Base-by-base conservation (phyloP, 2,888 invertebrate genomes). In the Aphodius granarius region DNA sequence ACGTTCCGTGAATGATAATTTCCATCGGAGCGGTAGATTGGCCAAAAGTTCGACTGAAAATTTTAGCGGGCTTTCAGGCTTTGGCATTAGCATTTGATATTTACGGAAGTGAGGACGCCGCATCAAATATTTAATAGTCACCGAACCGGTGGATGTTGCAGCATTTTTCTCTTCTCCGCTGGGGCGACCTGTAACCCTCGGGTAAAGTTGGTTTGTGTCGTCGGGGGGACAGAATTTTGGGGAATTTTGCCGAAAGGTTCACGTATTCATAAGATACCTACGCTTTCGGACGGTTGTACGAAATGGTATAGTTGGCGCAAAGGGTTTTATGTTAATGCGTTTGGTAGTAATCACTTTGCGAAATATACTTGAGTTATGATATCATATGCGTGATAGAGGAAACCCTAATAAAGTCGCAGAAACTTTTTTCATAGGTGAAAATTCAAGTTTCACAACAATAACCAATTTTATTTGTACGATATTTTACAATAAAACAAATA, bases 351-450 rank as follows among this genome's bases (percentile, higher is more conserved):
- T 21, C 22, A 19, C n/a, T 68, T 21, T 68, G 68, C 68, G 19
- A 68, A 68, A 21, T 68, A 19, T 68, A 68, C 68, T 68, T 43
- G 43, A 43, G 43, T 21, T 22, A 5, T n/a, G 68, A 68, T 21
- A 68, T 65, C 65, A 65, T 65, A 2, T 65, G 13, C n/a, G n/a
- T n/a, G n/a, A n/a, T n/a, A n/a, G n/a, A n/a, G n/a, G n/a, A n/a
- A n/a, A n/a, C n/a, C n/a, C n/a, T n/a, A n/a, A n/a, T n/a, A n/a
- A n/a, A n/a, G n/a, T n/a, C n/a, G n/a, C n/a, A n/a, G n/a, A n/a
- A n/a, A n/a, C n/a, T n/a, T n/a, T n/a, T n/a, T n/a, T n/a, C n/a
- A n/a, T n/a, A n/a, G n/a, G n/a, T n/a, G n/a, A n/a, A n/a, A n/a
- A n/a, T n/a, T n/a, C n/a, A n/a, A n/a, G n/a, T n/a, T n/a, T n/a